phyloP scores from a whole-genome alignment of 2,797 vertebrate genomes.

The Pangasius mekongensis region DNA sequence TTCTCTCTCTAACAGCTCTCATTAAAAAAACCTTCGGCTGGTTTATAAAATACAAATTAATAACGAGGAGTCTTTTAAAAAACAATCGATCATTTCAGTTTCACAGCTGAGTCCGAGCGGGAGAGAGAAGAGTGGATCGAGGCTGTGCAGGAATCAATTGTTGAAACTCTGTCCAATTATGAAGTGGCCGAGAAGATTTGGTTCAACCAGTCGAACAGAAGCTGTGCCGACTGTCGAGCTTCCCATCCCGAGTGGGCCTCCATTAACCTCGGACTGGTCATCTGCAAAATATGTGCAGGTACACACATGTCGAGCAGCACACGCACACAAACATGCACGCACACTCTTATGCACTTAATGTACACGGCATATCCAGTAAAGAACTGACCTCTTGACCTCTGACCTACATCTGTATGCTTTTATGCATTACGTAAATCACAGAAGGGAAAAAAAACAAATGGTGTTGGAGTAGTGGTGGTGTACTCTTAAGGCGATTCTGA shows the following conservation, averaged over 20 bases:
- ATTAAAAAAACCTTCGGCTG: constrained; percentile 51
- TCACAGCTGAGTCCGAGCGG: constrained; percentile 89
- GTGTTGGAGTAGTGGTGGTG: not conserved
- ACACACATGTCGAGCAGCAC: constrained; percentile 19
- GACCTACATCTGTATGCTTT: not conserved
- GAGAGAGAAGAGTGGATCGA: constrained; percentile 96
- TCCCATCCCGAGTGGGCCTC: constrained; percentile 93
- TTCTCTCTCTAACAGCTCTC: not conserved
- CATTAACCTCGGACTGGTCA: constrained; percentile 94
- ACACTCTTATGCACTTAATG: not conserved
- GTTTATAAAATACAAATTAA: constrained; percentile 79
- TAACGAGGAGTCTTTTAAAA: constrained; percentile 63
- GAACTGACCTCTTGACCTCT: not conserved
- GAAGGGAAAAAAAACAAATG: not conserved
- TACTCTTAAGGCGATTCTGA: not conserved
- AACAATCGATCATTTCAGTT: constrained; percentile 87
- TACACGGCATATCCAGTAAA: not conserved
- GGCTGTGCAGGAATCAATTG: constrained; percentile 92
- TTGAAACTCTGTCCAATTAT: constrained; percentile 95
- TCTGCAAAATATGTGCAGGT: constrained; percentile 98
- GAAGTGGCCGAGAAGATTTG: constrained; percentile 99
- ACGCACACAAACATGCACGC: not conserved
- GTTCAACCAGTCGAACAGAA: constrained; percentile 94
- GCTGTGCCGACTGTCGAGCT: constrained; percentile 90
- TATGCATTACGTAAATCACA: too few relatives aligned